These are phyloP conservation scores for Podargus strigoides DNA, from an alignment of 2,797 vertebrate species.

Conservation along the genomic window DNA sequence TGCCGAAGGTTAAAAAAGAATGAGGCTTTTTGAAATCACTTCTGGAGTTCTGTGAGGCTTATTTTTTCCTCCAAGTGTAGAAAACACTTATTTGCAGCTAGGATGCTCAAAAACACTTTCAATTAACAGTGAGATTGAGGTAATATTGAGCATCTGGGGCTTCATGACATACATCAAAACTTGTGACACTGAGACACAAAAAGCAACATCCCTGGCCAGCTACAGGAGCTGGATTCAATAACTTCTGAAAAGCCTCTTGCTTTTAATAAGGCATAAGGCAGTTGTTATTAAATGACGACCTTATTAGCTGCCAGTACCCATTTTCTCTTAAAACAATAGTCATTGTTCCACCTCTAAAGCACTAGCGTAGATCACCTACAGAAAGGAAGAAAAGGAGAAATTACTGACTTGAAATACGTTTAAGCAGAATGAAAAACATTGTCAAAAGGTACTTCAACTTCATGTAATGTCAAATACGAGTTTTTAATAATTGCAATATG, in stretches of 20 bases:
- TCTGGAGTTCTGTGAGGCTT: neutral
- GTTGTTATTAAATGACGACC: neutral
- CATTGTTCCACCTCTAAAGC: neutral
- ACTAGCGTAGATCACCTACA: neutral
- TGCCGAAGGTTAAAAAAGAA: neutral
- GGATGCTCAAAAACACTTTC: neutral
- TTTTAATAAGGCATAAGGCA: neutral
- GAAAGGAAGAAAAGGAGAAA: slow-evolving; percentile 24
- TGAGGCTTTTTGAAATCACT: neutral
- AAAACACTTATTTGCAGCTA: neutral
- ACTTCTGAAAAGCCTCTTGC: neutral
- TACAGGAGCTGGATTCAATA: neutral
- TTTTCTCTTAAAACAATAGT: neutral
- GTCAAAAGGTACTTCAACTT: neutral
- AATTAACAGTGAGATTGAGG: neutral
- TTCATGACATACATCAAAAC: neutral
- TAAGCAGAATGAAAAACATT: neutral
- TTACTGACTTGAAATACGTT: neutral
- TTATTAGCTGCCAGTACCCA: neutral
- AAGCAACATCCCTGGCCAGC: neutral
- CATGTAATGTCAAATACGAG: neutral
- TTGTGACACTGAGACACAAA: neutral
- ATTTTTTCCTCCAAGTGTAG: neutral
- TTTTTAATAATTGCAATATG: neutral
- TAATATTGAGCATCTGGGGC: neutral